A percentile compares a stretch with the other conserved stretches of the same genome.
These are phyloP conservation scores for Balaenoptera acutorostrata DNA, from an alignment of 2,113 vertebrate genomes.

Conservation along the genomic window DNA sequence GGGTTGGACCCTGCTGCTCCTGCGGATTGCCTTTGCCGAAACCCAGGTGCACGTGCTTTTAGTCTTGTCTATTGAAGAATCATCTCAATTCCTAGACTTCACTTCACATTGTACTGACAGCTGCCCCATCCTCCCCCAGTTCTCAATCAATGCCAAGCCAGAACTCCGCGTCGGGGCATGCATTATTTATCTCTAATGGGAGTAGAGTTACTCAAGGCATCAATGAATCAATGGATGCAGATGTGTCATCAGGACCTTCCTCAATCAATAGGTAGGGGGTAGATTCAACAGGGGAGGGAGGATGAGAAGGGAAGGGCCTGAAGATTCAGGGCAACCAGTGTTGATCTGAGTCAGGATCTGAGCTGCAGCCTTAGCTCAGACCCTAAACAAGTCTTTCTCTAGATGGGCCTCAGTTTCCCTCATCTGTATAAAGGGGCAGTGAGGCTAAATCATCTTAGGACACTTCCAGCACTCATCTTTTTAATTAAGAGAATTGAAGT, in stretches of 20 bases:
- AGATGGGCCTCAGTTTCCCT: neutral
- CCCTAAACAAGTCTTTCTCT: neutral
- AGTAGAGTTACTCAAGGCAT: neutral
- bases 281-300: neutral
- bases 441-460: neutral
- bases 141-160: slow-evolving; percentile 52
- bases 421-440: neutral
- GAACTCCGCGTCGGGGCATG: neutral
- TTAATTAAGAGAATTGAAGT: neutral
- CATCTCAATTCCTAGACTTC: neutral
- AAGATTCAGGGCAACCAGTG: fast-evolving
- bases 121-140: neutral
- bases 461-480: neutral
- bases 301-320: neutral
- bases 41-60: no score
- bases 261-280: neutral
- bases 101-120: slow-evolving; percentile 44
- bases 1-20: fast-evolving
- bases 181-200: slow-evolving; percentile 72
- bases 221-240: slow-evolving; percentile 71
- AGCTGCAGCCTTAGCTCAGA: neutral
- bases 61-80: neutral
- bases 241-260: slow-evolving; percentile 45
- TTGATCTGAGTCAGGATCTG: neutral
- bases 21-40: fast-evolving